Evolutionary conservation across 2,113 vertebrate genomes (phyloP).

Genomic region (Leucopternis melanops): DNA sequence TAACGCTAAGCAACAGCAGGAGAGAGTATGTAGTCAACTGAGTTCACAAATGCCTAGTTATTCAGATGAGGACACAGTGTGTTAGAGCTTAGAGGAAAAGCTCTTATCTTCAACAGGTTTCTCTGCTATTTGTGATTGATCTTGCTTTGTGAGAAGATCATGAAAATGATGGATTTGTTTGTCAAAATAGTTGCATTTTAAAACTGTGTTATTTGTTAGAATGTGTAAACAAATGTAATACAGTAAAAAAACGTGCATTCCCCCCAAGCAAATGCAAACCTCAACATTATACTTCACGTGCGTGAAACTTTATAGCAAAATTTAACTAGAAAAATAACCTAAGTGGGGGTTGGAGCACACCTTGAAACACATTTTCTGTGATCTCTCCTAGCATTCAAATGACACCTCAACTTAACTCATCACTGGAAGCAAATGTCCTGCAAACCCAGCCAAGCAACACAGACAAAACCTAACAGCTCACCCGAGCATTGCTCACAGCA

Average conservation of each 20-base stretch:
- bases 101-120: neutral
- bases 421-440: neutral
- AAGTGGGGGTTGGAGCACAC: neutral
- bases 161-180: neutral
- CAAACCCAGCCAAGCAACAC: neutral
- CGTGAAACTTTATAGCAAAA: neutral
- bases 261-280: neutral
- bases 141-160: neutral
- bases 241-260: neutral
- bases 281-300: neutral
- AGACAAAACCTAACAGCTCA: neutral
- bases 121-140: neutral
- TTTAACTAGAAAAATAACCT: neutral
- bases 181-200: neutral
- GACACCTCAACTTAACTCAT: neutral
- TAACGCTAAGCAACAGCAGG: neutral
- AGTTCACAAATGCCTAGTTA: neutral
- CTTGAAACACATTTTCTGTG: neutral
- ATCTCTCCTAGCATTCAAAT: neutral
- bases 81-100: neutral
- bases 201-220: neutral
- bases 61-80: neutral
- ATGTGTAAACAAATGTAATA: neutral
- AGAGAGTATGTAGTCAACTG: too few relatives aligned
- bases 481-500: neutral